phyloP scores from a whole-genome alignment of 2,113 vertebrate species.

The Bos indicus region DNA sequence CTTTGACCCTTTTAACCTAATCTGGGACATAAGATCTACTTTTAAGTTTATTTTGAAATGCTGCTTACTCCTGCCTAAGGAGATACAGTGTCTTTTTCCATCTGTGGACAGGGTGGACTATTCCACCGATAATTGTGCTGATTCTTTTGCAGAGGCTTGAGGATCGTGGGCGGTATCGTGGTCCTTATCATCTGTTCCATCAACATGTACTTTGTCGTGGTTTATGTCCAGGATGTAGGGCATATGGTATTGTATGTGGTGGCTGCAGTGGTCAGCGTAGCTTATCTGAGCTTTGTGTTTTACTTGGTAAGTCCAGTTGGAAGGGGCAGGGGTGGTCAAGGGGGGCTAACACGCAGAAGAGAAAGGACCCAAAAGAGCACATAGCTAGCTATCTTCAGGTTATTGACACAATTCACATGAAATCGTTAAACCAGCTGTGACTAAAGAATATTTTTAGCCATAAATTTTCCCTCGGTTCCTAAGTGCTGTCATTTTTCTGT shows the following conservation, averaged over 20 bases:
- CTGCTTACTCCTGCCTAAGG: neutral
- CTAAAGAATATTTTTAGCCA: neutral
- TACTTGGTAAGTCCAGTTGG: constrained; percentile 89
- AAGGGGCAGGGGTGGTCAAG: neutral
- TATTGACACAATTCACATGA: neutral
- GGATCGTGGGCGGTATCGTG: constrained; percentile 85
- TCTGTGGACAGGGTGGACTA: neutral
- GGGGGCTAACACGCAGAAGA: neutral
- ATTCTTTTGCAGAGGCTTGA: constrained; percentile 84
- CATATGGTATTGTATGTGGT: constrained; percentile 85
- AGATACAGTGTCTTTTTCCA: neutral
- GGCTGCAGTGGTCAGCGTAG: constrained; percentile 83
- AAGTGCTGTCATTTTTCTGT: neutral
- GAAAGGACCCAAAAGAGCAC: neutral
- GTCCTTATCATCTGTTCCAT: constrained; percentile 91
- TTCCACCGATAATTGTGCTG: neutral
- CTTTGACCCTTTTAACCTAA: neutral
- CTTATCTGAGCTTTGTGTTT: constrained; percentile 90
- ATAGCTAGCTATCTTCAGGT: neutral
- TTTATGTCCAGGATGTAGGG: constrained; percentile 87
- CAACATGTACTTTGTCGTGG: constrained; percentile 95
- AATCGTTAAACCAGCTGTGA: neutral
- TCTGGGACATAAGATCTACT: neutral
- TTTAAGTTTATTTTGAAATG: neutral
- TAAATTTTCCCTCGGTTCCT: neutral